Conservation (phyloP, 2,888 invertebrate genomes). For the Tenodera sinensis region DNA sequence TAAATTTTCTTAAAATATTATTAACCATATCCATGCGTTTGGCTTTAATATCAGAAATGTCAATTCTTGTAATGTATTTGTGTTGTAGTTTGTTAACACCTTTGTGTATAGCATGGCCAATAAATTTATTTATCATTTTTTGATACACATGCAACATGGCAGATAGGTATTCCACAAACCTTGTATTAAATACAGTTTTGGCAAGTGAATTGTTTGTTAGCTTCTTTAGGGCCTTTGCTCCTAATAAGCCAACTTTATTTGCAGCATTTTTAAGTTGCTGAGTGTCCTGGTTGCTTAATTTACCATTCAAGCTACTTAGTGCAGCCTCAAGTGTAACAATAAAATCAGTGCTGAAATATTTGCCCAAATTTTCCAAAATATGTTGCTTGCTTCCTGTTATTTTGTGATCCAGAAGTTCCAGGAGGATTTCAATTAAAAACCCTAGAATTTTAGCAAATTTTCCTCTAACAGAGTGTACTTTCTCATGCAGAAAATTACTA, state of each 20-base stretch:
- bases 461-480: background rate
- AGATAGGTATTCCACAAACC: background rate
- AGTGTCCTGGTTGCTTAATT: background rate
- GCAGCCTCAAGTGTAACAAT: background rate
- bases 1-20: background rate
- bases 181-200: background rate
- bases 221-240: background rate
- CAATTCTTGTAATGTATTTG: background rate
- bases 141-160: background rate
- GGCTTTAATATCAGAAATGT: background rate
- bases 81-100: background rate
- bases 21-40: background rate
- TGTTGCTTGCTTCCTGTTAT: background rate
- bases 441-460: background rate
- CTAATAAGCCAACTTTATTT: background rate
- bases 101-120: background rate
- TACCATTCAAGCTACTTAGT: background rate
- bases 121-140: background rate
- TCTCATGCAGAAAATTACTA: background rate
- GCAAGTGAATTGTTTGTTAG: background rate
- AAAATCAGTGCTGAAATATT: background rate
- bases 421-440: background rate
- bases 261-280: background rate
- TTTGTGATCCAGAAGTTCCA: background rate
- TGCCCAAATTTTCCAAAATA: background rate